Percentiles rank a stretch among this genome's conserved stretches.
Conservation (phyloP, 2,113 vertebrate genomes). For the Ammodytes marinus region DNA sequence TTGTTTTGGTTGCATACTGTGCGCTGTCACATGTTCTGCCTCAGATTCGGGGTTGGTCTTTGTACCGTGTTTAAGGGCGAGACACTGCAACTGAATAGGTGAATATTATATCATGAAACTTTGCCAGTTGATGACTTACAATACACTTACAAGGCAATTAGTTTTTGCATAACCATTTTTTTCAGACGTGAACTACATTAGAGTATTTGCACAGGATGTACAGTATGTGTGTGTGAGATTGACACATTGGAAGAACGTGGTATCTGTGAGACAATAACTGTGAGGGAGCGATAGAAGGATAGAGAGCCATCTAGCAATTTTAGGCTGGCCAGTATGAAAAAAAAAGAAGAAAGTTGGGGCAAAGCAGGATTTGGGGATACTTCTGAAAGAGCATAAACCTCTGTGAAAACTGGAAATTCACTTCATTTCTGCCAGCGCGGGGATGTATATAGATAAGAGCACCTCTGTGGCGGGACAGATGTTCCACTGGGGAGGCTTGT, state of each 20-base stretch:
- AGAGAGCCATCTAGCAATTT: conserved; percentile 70
- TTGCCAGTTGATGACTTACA: too few species aligned
- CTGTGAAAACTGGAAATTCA: conserved; percentile 20
- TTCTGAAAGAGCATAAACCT: conserved; percentile 47
- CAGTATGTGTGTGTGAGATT: not conserved
- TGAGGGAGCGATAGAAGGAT: conserved; percentile 40
- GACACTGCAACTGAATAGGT: not conserved
- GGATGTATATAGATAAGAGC: conserved; percentile 61
- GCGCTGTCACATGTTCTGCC: conserved; percentile 51
- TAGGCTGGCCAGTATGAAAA: conserved; percentile 37
- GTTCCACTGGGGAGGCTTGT: conserved; percentile 60
- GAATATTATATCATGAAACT: too few species aligned
- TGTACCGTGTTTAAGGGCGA: not conserved
- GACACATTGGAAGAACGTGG: not conserved
- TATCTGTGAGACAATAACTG: conserved; percentile 37
- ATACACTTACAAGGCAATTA: too few species aligned
- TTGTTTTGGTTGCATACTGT: conserved; percentile 23
- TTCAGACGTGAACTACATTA: conserved; percentile 1
- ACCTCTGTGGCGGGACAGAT: conserved; percentile 59
- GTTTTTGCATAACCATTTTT: too few species aligned
- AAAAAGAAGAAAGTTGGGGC: conserved; percentile 29
- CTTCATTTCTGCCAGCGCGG: conserved; percentile 53
- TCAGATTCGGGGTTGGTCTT: conserved; percentile 21
- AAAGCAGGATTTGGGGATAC: conserved; percentile 27
- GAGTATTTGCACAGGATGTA: conserved; percentile 30